These are phyloP conservation scores for Lasioglossum vierecki DNA, from an alignment of 2,888 invertebrate species.

Conservation along the genomic window DNA sequence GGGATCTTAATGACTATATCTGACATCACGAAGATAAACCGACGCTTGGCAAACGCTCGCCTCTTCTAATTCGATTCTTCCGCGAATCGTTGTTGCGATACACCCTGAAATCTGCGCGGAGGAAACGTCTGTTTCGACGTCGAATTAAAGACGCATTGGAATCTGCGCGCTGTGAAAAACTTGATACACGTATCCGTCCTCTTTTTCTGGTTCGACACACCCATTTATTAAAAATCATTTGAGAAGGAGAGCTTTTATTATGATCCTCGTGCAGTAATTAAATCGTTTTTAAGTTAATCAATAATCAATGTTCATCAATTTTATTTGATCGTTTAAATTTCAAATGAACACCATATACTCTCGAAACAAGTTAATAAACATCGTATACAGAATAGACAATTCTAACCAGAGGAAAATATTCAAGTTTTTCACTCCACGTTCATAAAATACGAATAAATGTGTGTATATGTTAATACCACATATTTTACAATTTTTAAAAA, in stretches of 20 bases:
- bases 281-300: not conserved
- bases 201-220: not conserved
- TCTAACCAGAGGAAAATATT: not conserved
- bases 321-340: not conserved
- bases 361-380: not conserved
- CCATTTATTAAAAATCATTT: not conserved
- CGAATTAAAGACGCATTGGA: not conserved
- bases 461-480: too few relatives aligned
- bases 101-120: slow-evolving; percentile 39
- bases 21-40: slow-evolving; percentile 37
- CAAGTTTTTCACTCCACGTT: not conserved
- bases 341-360: not conserved
- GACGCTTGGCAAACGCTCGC: slow-evolving; percentile 37
- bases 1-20: not conserved
- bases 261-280: not conserved
- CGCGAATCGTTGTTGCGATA: slow-evolving; percentile 49
- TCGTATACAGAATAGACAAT: not conserved
- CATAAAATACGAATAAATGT: not conserved
- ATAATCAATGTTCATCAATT: not conserved
- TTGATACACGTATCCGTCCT: not conserved
- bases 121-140: slow-evolving; percentile 12
- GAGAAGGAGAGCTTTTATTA: not conserved
- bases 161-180: not conserved
- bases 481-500: too few relatives aligned
- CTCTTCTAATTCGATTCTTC: slow-evolving; percentile 61